Evolutionary conservation across 1,140 invertebrate genomes (phyloP), one percentile per base, ranked within the genome.

Genomic region (Cyrtorhinus lividipennis): DNA sequence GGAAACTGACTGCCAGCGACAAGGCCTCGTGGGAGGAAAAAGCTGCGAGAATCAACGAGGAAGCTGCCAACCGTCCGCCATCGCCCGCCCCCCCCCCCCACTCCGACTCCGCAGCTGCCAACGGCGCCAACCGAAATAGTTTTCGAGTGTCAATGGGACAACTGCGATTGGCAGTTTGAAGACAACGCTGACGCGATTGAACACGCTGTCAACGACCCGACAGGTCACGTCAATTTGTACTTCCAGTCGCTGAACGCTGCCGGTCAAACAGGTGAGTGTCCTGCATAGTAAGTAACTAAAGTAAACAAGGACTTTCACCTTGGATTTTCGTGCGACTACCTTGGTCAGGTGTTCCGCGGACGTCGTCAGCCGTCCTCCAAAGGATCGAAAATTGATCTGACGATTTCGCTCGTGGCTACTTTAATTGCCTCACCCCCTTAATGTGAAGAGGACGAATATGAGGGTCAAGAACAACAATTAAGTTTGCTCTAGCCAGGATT

Each of bases 21-120:
- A 98, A 98, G 73, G 87, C 92, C 71, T 80, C 83, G 38, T 99
- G 93, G 83, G 96, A 99, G 77, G 90, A 95, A 72, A 80, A 83
- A 56, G 94, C 94, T 2, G 82, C 82, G 15, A 83, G 85, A 69
- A 83, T 92, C 70, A 96, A 96, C 70, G 88, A 90, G 71, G 89
- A 93, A 71, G 83, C 80, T 10, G 80, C 81, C 38, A 80, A 81
- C 10, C 71, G 74, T 67, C 73, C 76, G 24, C 73, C 78, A 1
- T 77, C 78, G 23, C 79, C 18, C 2, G 66, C 66, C 24, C 46
- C 46, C 46, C 53, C 56, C 71, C 1, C 70, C 71, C 48, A 18
- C 64, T 13, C 13, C 65, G 20, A 24, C 59, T 23, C n/a, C n/a
- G n/a, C n/a, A n/a, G n/a, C n/a, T n/a, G n/a, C 46, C 64, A 23